phyloP scores from a whole-genome alignment of 2,797 vertebrate species.

The Chelon labrosus region DNA sequence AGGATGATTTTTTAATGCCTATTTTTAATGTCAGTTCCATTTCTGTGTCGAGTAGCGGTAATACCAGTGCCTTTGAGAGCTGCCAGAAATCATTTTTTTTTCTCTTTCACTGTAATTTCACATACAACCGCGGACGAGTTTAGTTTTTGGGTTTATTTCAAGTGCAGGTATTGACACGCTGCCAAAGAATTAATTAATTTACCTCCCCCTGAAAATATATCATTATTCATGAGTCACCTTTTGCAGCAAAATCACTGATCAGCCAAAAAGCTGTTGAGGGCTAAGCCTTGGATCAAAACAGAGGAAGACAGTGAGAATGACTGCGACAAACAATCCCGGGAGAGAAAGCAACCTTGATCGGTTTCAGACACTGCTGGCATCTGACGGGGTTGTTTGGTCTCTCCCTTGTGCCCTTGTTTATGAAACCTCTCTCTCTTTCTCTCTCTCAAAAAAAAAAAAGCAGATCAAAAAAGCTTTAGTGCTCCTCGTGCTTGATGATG shows the following conservation, averaged over 20 bases:
- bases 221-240: constrained; percentile 78
- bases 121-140: constrained; percentile 49
- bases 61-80: neutral
- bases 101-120: constrained; percentile 37
- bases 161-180: constrained; percentile 49
- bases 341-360: constrained; percentile 74
- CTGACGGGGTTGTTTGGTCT: constrained; percentile 71
- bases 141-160: constrained; percentile 51
- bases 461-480: constrained; percentile 48
- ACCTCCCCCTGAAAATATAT: constrained; percentile 61
- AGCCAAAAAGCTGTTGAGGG: constrained; percentile 62
- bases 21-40: constrained; percentile 1
- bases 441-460: constrained; percentile 17
- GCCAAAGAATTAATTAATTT: constrained; percentile 60
- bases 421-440: constrained; percentile 46
- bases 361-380: constrained; percentile 65
- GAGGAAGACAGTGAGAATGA: constrained; percentile 64
- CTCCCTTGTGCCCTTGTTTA: constrained; percentile 58
- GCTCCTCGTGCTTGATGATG: constrained; percentile 52
- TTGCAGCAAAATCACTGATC: constrained; percentile 64
- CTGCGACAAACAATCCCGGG: constrained; percentile 60
- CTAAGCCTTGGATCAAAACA: constrained; percentile 74
- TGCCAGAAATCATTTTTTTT: constrained; percentile 11
- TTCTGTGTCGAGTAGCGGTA: constrained; percentile 2
- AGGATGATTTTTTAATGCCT: neutral